Percentiles rank a stretch among this genome's conserved stretches.
These are phyloP conservation scores for Diaperis boleti DNA, from an alignment of 2,888 invertebrate genomes.

Conservation along the genomic window DNA sequence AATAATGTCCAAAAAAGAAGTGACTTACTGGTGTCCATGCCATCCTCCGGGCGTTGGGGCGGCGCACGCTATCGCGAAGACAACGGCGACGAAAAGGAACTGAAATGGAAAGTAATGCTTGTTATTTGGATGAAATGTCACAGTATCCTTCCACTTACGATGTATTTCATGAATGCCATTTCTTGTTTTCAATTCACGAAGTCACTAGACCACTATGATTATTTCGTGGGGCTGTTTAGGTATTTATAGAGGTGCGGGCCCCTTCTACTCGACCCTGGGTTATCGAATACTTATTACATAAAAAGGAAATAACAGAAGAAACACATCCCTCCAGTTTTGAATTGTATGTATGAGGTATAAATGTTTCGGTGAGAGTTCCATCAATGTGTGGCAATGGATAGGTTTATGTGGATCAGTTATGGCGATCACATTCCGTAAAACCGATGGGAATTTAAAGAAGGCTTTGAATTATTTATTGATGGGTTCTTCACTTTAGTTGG, in stretches of 20 bases:
- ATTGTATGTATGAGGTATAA: constrained; percentile 24
- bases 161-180: constrained; percentile 51
- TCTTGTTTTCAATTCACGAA: constrained; percentile 45
- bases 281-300: constrained; percentile 40
- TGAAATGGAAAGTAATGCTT: constrained; percentile 37
- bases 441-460: background rate
- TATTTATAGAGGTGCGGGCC: constrained; percentile 32
- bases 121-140: constrained; percentile 18
- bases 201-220: constrained; percentile 45
- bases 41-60: constrained; percentile 48
- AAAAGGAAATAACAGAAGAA: constrained; percentile 35
- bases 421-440: background rate
- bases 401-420: constrained; percentile 40
- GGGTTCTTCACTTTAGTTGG: background rate
- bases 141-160: constrained; percentile 45
- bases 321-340: constrained; percentile 38
- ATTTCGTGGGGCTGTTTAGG: constrained; percentile 1
- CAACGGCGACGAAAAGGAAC: constrained; percentile 44
- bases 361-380: constrained; percentile 45
- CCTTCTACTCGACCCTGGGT: constrained; percentile 42
- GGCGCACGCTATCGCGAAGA: constrained; percentile 43
- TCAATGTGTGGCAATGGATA: constrained; percentile 50
- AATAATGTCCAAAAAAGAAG: background rate
- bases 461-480: background rate
- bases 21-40: constrained; percentile 49